Evolutionary conservation across 53 echinoderm and acorn worm species (phyloP).

Genomic region (Zoroaster sp.): DNA sequence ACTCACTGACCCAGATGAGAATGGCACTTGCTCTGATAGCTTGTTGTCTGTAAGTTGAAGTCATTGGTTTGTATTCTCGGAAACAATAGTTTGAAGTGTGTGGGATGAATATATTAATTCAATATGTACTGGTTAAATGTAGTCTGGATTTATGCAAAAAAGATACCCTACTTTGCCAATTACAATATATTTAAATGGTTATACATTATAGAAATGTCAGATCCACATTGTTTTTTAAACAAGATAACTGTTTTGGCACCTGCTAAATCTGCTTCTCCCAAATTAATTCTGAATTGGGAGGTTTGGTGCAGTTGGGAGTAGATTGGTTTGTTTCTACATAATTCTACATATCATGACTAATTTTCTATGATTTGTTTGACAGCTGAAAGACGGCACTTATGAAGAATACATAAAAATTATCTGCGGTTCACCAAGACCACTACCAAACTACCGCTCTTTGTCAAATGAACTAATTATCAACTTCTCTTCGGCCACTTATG

Average conservation of each 20-base stretch:
- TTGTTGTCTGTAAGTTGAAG: slow-evolving; percentile 50
- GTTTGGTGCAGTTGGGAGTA: not conserved
- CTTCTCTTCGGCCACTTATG: not conserved
- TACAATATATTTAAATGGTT: too few relatives aligned
- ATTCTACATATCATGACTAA: not conserved
- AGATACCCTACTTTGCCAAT: too few relatives aligned
- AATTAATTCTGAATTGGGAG: too few relatives aligned
- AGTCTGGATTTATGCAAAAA: too few relatives aligned
- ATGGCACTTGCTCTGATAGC: slow-evolving; percentile 29
- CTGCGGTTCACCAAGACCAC: not conserved
- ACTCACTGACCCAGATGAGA: slow-evolving; percentile 20
- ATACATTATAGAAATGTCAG: too few relatives aligned
- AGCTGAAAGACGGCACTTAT: not conserved
- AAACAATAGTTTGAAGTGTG: too few relatives aligned
- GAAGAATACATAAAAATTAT: not conserved
- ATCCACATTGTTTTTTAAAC: too few relatives aligned
- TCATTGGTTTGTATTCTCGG: not conserved
- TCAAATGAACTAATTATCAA: not conserved
- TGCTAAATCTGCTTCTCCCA: too few relatives aligned
- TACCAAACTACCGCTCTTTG: not conserved
- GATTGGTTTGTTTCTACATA: not conserved
- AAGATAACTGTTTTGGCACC: too few relatives aligned
- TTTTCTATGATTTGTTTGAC: not conserved
- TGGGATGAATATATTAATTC: too few relatives aligned
- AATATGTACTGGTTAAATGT: too few relatives aligned